Evolutionary conservation across 1,140 invertebrate genomes (phyloP), one percentile per base, ranked within the genome.

Genomic region (Geopemphigus sp.): DNA sequence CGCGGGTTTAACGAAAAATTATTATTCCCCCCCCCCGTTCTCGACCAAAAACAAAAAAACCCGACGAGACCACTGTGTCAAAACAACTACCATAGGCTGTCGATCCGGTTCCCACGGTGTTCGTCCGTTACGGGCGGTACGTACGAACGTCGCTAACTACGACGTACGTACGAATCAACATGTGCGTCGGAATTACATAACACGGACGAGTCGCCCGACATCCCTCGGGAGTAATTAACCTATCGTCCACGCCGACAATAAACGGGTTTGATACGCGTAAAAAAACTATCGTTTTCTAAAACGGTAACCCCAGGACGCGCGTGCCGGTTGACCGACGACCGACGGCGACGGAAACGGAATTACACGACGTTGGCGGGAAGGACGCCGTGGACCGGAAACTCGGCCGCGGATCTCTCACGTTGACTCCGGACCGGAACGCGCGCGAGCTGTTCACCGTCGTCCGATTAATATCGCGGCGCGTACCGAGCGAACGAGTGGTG

Each of bases 361-460:
- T 54, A 53, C 26, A 70, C 66, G 39, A 10, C 63, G 59, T 24
- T 10, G 24, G 22, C 22, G 39, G 39, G 39, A 24, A 78, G 56
- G n/a, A 72, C 68, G 74, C 57, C 59, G 74, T 78, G 74, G 74
- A 78, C 74, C 74, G 74, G 74, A 78, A 78, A 78, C 74, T 45
- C 74, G 22, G 22, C 22, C 74, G 74, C 73, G 73, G 73, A 76
- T 78, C 74, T 78, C 74, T 78, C 74, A 78, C 74, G 74, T 63
- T 78, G 74, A 78, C 57, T 63, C 74, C 74, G 39, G 5, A 78
- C 74, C 74, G 74, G 57, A 61, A 78, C 74, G 74, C 14, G 57
- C 5, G 15, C 5, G 24, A n/a, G n/a, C n/a, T n/a, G 8, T 50
- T 24, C 64, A 1, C 19, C 32, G 63, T 15, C 19, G n/a, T 10